A percentile compares a stretch with the other conserved stretches of the same genome.
Conservation (phyloP, 2,888 invertebrate genomes). For the Aproaerema taeniolella region DNA sequence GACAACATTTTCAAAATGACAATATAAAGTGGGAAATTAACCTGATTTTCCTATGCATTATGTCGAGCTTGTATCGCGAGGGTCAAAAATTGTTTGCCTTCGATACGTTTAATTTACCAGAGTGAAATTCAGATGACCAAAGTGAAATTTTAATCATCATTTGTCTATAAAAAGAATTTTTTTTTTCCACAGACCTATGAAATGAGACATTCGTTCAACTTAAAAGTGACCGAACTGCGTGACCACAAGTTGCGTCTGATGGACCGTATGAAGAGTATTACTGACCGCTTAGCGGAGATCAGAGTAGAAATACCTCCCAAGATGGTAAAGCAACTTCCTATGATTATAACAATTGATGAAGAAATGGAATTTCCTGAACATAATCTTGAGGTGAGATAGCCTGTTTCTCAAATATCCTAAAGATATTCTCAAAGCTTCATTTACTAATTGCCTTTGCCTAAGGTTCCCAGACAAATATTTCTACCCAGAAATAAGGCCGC, state of each 20-base stretch:
- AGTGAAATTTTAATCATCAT: neutral
- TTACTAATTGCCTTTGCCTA: no score
- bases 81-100: no score
- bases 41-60: no score
- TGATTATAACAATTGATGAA: conserved; percentile 62
- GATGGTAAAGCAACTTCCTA: conserved; percentile 56
- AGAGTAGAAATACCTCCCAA: conserved; percentile 77
- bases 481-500: no score
- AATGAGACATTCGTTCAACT: conserved; percentile 56
- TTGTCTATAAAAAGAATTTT: neutral
- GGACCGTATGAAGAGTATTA: conserved; percentile 46
- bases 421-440: neutral
- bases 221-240: conserved; percentile 53
- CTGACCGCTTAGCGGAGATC: conserved; percentile 67
- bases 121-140: neutral
- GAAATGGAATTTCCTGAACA: conserved; percentile 78
- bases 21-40: no score
- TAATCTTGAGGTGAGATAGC: conserved; percentile 69
- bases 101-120: no score
- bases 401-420: no score
- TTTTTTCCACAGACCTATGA: conserved; percentile 53
- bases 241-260: conserved; percentile 52
- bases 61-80: no score
- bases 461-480: no score
- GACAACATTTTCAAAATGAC: no score